Evolutionary conservation across 2,113 vertebrate species (phyloP).

Genomic region (Indicator maculatus): DNA sequence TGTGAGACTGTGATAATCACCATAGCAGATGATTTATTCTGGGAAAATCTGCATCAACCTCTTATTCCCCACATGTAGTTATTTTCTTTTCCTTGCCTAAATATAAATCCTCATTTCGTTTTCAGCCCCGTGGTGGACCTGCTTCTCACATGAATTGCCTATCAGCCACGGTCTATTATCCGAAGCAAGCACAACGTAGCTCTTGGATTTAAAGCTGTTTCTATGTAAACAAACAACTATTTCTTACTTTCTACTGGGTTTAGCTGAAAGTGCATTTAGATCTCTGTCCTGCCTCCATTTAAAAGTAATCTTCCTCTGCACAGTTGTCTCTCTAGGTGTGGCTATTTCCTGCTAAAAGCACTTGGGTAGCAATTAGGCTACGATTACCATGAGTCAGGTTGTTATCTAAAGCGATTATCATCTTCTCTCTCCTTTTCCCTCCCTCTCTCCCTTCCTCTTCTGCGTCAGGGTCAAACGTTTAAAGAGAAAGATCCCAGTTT

Average conservation of each 20-base stretch:
- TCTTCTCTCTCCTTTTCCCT: neutral
- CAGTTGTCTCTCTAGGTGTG: constrained; percentile 14
- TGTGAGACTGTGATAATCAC: neutral
- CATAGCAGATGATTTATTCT: neutral
- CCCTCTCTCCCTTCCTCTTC: neutral
- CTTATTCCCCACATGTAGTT: neutral
- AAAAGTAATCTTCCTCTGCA: neutral
- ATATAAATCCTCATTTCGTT: neutral
- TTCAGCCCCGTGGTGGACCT: neutral
- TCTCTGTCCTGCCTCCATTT: neutral
- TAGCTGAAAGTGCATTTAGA: neutral
- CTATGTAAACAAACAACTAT: neutral
- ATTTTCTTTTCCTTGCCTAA: neutral
- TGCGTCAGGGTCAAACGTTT: constrained; percentile 4
- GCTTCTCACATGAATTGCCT: neutral
- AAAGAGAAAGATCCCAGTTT: constrained; percentile 11
- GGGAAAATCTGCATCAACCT: neutral
- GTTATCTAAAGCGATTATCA: constrained; percentile 35
- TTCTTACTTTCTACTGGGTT: neutral
- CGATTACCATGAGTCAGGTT: constrained; percentile 29
- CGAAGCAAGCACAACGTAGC: neutral
- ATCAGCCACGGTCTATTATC: neutral
- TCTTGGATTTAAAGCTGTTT: neutral
- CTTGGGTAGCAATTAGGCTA: constrained; percentile 16
- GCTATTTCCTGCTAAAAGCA: constrained; percentile 2